These are phyloP conservation scores for Amniataba percoides DNA, from an alignment of 2,797 vertebrate species.

Conservation along the genomic window DNA sequence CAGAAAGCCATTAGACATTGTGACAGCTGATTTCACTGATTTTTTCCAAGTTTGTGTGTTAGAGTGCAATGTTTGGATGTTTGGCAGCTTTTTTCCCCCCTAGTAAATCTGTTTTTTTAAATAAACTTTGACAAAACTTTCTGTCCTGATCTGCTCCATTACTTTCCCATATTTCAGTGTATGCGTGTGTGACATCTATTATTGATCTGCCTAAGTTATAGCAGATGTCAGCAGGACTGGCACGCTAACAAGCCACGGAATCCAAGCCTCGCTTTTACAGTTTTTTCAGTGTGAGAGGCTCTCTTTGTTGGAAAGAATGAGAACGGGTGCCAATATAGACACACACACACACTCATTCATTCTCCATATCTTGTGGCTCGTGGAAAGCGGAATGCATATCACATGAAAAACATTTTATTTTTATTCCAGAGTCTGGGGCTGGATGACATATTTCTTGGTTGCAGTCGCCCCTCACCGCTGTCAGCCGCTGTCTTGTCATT, in stretches of 20 bases:
- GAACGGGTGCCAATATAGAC: constrained; percentile 35
- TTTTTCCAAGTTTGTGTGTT: neutral
- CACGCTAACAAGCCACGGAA: constrained; percentile 42
- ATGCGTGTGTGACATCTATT: constrained; percentile 49
- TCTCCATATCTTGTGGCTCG: constrained; percentile 49
- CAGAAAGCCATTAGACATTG: constrained; percentile 43
- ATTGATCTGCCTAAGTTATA: constrained; percentile 68
- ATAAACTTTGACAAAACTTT: neutral
- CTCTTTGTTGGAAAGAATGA: constrained; percentile 71
- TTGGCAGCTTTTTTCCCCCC: neutral
- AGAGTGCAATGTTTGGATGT: neutral
- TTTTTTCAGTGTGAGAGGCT: constrained; percentile 55
- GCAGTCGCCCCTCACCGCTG: constrained; percentile 28
- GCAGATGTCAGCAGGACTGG: constrained; percentile 65
- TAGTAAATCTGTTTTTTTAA: neutral
- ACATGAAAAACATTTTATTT: constrained; percentile 68
- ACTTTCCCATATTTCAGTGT: constrained; percentile 18
- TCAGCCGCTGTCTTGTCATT: constrained; percentile 51
- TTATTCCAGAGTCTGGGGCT: constrained; percentile 43
- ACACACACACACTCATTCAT: constrained; percentile 35
- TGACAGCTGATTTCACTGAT: constrained; percentile 3
- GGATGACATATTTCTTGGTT: constrained; percentile 52
- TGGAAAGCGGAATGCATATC: constrained; percentile 62
- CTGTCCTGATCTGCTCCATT: neutral
- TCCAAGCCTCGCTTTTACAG: constrained; percentile 45